These are phyloP conservation scores for Chaenogobius annularis DNA, from an alignment of 2,113 vertebrate genomes.

Conservation along the genomic window DNA sequence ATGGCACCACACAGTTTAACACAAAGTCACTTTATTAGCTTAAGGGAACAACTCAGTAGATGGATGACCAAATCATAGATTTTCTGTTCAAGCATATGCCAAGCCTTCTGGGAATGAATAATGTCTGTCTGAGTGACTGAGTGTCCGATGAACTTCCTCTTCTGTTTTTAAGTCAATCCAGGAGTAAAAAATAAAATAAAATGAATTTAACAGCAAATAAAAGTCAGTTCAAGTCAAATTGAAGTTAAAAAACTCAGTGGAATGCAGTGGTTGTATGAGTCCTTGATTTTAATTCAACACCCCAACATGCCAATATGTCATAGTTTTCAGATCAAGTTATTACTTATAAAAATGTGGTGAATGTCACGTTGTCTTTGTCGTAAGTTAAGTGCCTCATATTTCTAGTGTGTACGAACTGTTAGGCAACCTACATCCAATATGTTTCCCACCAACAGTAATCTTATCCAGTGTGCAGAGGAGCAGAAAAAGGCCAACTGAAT, in stretches of 20 bases:
- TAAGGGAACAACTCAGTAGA: slow-evolving; percentile 35
- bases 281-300: background rate
- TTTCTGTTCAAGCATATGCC: slow-evolving; percentile 28
- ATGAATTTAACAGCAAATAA: background rate
- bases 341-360: background rate
- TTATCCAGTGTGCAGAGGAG: slow-evolving; percentile 29
- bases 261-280: background rate
- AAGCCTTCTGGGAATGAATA: slow-evolving; percentile 14
- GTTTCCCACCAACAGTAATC: slow-evolving; percentile 11
- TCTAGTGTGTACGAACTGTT: background rate
- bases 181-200: slow-evolving; percentile 19
- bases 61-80: slow-evolving; percentile 16
- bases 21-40: slow-evolving; percentile 71
- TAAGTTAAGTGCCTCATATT: background rate
- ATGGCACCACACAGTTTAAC: slow-evolving; percentile 59
- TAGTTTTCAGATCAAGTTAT: background rate
- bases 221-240: slow-evolving; percentile 5
- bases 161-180: slow-evolving; percentile 7
- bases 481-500: slow-evolving; percentile 50
- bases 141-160: slow-evolving; percentile 18
- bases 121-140: background rate
- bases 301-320: background rate
- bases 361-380: background rate
- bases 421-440: slow-evolving; percentile 8
- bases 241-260: background rate